Conservation (phyloP, 2,113 vertebrate genomes). For the Micronycteris hirsuta region DNA sequence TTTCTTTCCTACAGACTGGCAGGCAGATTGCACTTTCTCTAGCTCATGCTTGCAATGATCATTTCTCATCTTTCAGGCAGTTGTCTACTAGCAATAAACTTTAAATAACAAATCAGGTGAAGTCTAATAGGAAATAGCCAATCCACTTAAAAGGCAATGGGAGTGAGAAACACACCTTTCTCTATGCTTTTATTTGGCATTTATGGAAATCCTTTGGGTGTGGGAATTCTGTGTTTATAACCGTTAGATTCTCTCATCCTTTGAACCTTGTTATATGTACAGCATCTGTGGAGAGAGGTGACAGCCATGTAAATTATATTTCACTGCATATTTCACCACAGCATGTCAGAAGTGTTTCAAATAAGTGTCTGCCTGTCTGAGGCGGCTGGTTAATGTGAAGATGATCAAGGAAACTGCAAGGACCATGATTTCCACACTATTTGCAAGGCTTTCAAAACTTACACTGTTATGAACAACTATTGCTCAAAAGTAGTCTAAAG, state of each 20-base stretch:
- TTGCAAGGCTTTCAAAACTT: background rate
- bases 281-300: slow-evolving; percentile 3
- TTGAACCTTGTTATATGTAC: slow-evolving; percentile 23
- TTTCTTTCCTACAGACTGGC: background rate
- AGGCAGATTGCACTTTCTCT: background rate
- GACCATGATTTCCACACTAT: background rate
- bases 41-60: background rate
- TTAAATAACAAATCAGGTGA: background rate
- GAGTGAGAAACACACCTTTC: background rate
- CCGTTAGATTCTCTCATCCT: slow-evolving; percentile 11
- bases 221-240: slow-evolving; percentile 35
- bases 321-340: background rate
- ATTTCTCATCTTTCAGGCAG: background rate
- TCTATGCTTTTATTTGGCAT: slow-evolving; percentile 16
- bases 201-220: slow-evolving; percentile 45
- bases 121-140: background rate
- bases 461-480: background rate
- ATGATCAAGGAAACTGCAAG: background rate
- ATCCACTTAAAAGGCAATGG: background rate
- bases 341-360: background rate
- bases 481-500: background rate
- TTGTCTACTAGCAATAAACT: background rate
- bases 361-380: background rate
- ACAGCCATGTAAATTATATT: background rate
- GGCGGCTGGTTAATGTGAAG: background rate